Evolutionary conservation across 2,888 invertebrate genomes (phyloP).

Genomic region (Troides aeacus): DNA sequence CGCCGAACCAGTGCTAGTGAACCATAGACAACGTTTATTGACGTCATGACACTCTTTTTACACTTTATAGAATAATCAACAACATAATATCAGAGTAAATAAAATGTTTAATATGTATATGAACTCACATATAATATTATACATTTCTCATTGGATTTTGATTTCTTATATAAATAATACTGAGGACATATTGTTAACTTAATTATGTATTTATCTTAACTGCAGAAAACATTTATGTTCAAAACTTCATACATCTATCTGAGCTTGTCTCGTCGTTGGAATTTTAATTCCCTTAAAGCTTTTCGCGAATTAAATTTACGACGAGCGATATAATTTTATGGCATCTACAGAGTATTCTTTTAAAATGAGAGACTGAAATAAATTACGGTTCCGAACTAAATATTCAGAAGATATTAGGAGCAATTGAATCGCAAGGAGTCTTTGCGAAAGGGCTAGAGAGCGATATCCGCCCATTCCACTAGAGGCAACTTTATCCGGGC

Average conservation of each 20-base stretch:
- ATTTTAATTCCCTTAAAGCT: constrained; percentile 69
- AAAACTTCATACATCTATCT: constrained; percentile 69
- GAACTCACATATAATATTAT: no score
- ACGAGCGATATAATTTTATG: constrained; percentile 63
- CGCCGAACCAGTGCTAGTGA: constrained; percentile 5
- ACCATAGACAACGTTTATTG: constrained; percentile 27
- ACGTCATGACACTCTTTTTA: constrained; percentile 26
- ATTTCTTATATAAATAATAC: no score
- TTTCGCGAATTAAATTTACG: constrained; percentile 64
- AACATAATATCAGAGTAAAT: neutral
- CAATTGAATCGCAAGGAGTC: constrained; percentile 51
- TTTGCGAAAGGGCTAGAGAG: constrained; percentile 47
- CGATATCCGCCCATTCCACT: constrained; percentile 49
- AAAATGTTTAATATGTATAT: neutral
- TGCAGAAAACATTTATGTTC: constrained; percentile 34
- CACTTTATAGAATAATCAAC: constrained; percentile 15
- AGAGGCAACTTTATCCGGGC: constrained; percentile 60
- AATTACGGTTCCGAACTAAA: constrained; percentile 33
- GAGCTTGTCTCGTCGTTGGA: constrained; percentile 64
- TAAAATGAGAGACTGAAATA: constrained; percentile 48
- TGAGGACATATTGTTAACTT: no score
- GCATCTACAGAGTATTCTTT: constrained; percentile 54
- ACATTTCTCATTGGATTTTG: no score
- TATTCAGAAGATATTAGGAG: constrained; percentile 45
- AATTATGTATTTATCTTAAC: no score